Percentiles rank a stretch among this genome's conserved stretches.
These are phyloP conservation scores for Brachyrhaphis roseni DNA, from an alignment of 2,797 vertebrate genomes.

Conservation along the genomic window DNA sequence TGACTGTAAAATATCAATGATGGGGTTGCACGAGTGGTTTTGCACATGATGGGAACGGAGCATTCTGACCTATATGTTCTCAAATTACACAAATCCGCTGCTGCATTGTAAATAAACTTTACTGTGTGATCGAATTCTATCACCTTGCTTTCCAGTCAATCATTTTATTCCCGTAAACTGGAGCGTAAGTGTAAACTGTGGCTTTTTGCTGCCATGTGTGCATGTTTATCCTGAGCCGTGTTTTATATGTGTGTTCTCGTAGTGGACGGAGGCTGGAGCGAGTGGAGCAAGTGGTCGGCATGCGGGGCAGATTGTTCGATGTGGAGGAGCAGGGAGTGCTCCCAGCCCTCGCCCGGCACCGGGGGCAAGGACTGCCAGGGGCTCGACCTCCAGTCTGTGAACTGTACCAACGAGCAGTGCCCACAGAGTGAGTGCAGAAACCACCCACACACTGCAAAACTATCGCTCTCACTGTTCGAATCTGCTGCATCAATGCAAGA, in stretches of 20 bases:
- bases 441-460: constrained; percentile 42
- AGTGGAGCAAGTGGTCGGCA: constrained; percentile 97
- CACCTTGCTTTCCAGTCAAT: constrained; percentile 47
- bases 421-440: constrained; percentile 88
- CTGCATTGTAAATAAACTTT: constrained; percentile 24
- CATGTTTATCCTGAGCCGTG: constrained; percentile 14
- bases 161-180: constrained; percentile 21
- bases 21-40: constrained; percentile 63
- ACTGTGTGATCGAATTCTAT: constrained; percentile 23
- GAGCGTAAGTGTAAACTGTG: constrained; percentile 24
- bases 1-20: constrained; percentile 57
- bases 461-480: constrained; percentile 11
- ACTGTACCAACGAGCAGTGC: constrained; percentile 96
- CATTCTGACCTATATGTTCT: constrained; percentile 41
- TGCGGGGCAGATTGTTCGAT: constrained; percentile 92
- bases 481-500: constrained; percentile 11
- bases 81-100: constrained; percentile 49
- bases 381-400: constrained; percentile 90
- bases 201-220: constrained; percentile 3
- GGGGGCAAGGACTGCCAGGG: constrained; percentile 93
- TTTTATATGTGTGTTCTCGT: constrained; percentile 51
- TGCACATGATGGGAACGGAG: constrained; percentile 58
- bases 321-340: constrained; percentile 95
- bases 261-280: constrained; percentile 96
- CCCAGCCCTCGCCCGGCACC: constrained; percentile 91